phyloP scores from a whole-genome alignment of 2,888 invertebrate species.

The Acleris holmiana region DNA sequence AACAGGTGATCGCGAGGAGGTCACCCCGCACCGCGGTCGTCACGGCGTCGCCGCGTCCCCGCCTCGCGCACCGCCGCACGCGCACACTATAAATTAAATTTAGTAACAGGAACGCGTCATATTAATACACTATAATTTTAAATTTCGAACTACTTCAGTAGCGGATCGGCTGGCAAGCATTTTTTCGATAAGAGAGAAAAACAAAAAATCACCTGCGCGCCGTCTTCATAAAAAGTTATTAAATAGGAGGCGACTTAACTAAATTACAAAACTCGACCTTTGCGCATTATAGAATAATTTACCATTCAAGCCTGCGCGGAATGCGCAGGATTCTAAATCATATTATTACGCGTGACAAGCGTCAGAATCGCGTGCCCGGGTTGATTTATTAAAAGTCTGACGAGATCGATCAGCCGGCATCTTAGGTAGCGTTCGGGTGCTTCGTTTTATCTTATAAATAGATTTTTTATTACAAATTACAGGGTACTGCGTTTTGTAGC shows the following conservation, averaged over 20 bases:
- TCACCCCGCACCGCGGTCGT: conserved; percentile 35
- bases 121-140: conserved; percentile 82
- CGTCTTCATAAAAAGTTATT: conserved; percentile 74
- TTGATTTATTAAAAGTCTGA: conserved; percentile 75
- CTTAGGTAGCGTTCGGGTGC: conserved; percentile 81
- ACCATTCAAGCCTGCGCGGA: conserved; percentile 57
- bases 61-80: conserved; percentile 51
- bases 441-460: conserved; percentile 84
- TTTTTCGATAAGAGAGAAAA: conserved; percentile 58
- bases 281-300: conserved; percentile 80
- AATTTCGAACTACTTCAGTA: conserved; percentile 81
- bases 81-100: conserved; percentile 72
- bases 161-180: conserved; percentile 60
- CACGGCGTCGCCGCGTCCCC: conserved; percentile 20
- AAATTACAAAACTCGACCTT: conserved; percentile 82
- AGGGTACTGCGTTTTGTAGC: conserved; percentile 83
- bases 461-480: conserved; percentile 84
- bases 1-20: conserved; percentile 57
- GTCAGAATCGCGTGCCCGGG: conserved; percentile 70
- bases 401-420: conserved; percentile 77
- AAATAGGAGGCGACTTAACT: conserved; percentile 83
- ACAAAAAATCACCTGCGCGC: conserved; percentile 73
- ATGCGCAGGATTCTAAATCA: conserved; percentile 68
- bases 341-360: conserved; percentile 72
- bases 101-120: conserved; percentile 65